A percentile compares a stretch with the other conserved stretches of the same genome.
Evolutionary conservation across 2,888 invertebrate genomes (phyloP).

Genomic region (Philhelius pedissequus): DNA sequence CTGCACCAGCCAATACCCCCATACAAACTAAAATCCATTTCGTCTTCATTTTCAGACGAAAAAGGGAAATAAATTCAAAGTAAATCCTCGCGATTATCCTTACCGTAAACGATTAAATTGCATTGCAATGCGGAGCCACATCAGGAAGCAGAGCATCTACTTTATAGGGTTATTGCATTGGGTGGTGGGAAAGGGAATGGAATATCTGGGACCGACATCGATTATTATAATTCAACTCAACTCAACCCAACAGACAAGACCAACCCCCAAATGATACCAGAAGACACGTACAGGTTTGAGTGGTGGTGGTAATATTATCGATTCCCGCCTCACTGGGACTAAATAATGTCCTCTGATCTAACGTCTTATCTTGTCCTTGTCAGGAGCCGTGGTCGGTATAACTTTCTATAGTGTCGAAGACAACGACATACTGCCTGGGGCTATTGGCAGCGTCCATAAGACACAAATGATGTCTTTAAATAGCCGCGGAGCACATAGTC

Average conservation of each 20-base stretch:
- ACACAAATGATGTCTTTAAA: slow-evolving; percentile 29
- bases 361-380: slow-evolving; percentile 21
- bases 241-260: neutral
- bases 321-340: slow-evolving; percentile 28
- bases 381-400: neutral
- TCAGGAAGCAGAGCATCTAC: neutral
- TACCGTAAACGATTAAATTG: slow-evolving; percentile 51
- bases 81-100: slow-evolving; percentile 52
- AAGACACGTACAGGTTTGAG: neutral
- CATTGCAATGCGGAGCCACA: slow-evolving; percentile 33
- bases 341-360: slow-evolving; percentile 35
- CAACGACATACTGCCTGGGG: slow-evolving; percentile 1
- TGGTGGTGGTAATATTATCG: slow-evolving; percentile 29
- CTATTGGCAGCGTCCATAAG: slow-evolving; percentile 2
- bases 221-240: neutral
- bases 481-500: slow-evolving; percentile 36
- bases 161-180: slow-evolving; percentile 31
- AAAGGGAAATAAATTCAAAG: slow-evolving; percentile 26
- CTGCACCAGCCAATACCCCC: neutral
- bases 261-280: neutral
- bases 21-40: neutral
- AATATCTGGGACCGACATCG: slow-evolving; percentile 20
- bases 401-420: neutral
- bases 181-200: neutral
- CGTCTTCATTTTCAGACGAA: neutral